A percentile compares a stretch with the other conserved stretches of the same genome.
phyloP scores from a whole-genome alignment of 1,140 invertebrate species.

The Steinernema feltiae region DNA sequence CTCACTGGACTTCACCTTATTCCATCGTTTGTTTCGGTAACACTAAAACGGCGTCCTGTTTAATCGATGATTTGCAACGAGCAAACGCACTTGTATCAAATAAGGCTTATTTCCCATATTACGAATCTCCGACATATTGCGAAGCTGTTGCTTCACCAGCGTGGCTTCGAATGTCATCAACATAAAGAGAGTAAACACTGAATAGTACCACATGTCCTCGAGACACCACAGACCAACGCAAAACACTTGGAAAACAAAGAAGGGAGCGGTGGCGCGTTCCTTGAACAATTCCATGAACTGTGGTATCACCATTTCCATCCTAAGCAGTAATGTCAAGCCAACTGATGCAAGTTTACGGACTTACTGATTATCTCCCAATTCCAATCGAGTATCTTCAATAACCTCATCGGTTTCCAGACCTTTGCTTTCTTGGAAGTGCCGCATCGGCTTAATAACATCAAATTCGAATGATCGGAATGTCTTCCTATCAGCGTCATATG shows the following conservation, averaged over 20 bases:
- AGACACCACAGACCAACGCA: constrained; percentile 97
- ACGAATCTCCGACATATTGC: constrained; percentile 98
- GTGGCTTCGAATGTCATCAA: constrained; percentile 95
- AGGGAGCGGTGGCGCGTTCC: constrained; percentile 94
- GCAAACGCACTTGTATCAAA: constrained; percentile 68
- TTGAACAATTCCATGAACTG: constrained; percentile 92
- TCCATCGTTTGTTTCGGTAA: constrained; percentile 87
- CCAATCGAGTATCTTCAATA: constrained; percentile 34
- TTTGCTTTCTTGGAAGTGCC: constrained; percentile 37
- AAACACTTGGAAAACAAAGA: constrained; percentile 89
- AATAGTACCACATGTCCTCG: constrained; percentile 78
- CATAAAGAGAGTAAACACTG: constrained; percentile 91
- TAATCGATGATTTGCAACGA: no score
- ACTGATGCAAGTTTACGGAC: neutral
- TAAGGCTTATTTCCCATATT: constrained; percentile 99
- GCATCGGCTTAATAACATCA: constrained; percentile 40
- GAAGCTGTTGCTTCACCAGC: constrained; percentile 89
- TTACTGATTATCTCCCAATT: constrained; percentile 52
- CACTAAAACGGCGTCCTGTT: constrained; percentile 10
- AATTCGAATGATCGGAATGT: constrained; percentile 46
- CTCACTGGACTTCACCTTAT: constrained; percentile 75
- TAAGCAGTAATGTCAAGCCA: constrained; percentile 59
- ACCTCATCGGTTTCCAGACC: constrained; percentile 50
- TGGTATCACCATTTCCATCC: constrained; percentile 81
- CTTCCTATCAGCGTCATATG: constrained; percentile 42